Evolutionary conservation across 2,797 vertebrate species (phyloP).

Genomic region (Petrocephalus schoutedeni): DNA sequence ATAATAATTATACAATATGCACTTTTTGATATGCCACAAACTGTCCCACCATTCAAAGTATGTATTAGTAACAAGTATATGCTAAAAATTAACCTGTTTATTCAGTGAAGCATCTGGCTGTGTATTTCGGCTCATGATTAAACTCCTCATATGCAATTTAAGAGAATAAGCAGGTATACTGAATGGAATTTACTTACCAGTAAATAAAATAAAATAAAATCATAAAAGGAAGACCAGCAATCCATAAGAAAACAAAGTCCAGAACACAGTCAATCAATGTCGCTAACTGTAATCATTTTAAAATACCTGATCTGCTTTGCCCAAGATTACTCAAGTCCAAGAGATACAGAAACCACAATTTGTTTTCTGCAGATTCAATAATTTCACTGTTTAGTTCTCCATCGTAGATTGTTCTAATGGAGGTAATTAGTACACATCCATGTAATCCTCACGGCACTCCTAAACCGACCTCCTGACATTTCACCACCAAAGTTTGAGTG

Average conservation of each 20-base stretch:
- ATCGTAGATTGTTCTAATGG: neutral
- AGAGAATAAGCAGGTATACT: neutral
- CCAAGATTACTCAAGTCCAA: neutral
- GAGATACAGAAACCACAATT: neutral
- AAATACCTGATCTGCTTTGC: neutral
- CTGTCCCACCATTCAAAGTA: neutral
- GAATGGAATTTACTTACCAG: neutral
- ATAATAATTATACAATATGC: neutral
- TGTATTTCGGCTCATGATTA: neutral
- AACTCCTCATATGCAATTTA: neutral
- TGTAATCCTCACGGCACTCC: neutral
- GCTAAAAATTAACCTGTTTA: neutral
- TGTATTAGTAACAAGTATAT: neutral
- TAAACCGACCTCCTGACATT: neutral
- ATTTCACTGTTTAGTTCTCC: neutral
- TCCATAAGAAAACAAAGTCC: neutral
- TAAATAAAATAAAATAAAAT: slow-evolving; percentile 12
- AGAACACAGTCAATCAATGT: neutral
- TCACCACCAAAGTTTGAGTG: neutral
- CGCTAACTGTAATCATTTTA: neutral
- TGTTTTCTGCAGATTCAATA: neutral
- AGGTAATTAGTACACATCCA: neutral
- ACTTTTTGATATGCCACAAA: neutral
- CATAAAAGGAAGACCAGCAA: neutral
- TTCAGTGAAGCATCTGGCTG: neutral